Percentiles rank a stretch among this genome's conserved stretches.
These are phyloP conservation scores for Puffinus mauretanicus DNA, from an alignment of 2,113 vertebrate genomes.

Conservation along the genomic window DNA sequence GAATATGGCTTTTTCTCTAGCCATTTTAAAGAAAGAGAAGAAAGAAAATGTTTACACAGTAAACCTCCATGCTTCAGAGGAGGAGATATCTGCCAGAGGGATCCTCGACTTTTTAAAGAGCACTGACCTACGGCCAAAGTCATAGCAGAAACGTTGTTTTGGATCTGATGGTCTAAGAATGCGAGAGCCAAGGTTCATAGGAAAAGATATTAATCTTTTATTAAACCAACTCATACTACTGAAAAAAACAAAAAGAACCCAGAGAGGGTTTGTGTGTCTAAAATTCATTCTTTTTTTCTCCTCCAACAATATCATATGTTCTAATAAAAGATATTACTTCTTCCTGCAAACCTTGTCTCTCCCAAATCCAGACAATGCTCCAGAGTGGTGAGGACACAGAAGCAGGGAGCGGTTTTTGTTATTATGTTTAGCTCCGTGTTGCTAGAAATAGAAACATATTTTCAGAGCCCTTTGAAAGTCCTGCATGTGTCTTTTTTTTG, in stretches of 20 bases:
- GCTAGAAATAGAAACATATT: background rate
- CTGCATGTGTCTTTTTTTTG: background rate
- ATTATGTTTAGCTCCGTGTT: background rate
- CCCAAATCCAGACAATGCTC: background rate
- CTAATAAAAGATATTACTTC: slow-evolving; percentile 25
- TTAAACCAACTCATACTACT: slow-evolving; percentile 16
- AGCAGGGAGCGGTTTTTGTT: background rate
- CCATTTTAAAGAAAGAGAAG: background rate
- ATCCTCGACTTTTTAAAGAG: background rate
- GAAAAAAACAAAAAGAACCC: background rate
- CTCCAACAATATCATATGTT: background rate
- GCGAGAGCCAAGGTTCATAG: background rate
- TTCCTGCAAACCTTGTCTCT: background rate
- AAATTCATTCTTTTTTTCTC: background rate
- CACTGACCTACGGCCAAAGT: slow-evolving; percentile 24
- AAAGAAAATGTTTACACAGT: background rate
- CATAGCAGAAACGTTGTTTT: background rate
- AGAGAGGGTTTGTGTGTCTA: background rate
- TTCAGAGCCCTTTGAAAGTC: background rate
- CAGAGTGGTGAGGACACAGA: background rate
- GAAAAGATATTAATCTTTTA: slow-evolving; percentile 38
- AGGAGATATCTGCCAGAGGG: background rate
- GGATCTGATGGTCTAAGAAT: background rate
- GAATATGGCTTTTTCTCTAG: background rate
- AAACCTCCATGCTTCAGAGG: background rate